Evolutionary conservation across 2,113 vertebrate genomes (phyloP), one percentile per base, ranked within the genome.

Genomic region (Tenrec ecaudatus): DNA sequence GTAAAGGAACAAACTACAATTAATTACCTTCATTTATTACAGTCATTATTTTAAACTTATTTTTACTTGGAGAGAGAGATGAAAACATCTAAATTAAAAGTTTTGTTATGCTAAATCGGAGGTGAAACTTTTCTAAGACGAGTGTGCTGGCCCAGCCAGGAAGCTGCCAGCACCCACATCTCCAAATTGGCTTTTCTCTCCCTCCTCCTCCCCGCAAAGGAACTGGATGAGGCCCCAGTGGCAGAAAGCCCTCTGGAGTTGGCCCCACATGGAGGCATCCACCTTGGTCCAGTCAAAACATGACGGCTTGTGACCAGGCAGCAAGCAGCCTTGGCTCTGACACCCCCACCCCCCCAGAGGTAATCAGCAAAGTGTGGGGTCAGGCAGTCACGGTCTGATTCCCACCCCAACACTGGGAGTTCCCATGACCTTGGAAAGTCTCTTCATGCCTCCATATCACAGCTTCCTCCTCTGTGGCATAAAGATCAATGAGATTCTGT

Each of bases 1-100:
- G 98, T 99, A 99, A 99, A 99, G 98, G 99, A 99, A 99, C 98
- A 99, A 99, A 99, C 99, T 98, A 98, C 98, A 98, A 98, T 98
- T 98, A 98, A 99, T 98, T 99, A 99, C 98, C 98, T 98, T 98
- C 98, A 98, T 98, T 98, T 98, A 98, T 98, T 98, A 98, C 98
- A 98, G 98, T 98, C 98, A 98, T 98, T 98, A 98, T 98, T 98
- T 98, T 98, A 98, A 98, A 98, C 97, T 98, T 98, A n/a, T 98
- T 98, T 97, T 97, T 94, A 96, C 97, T 97, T 97, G 96, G 97
- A 97, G 98, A 97, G 97, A 97, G 97, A 97, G 97, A 98, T 96
- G 98, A 98, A 98, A 98, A 98, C 98, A 98, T 98, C 98, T 98
- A 98, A 98, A 98, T 98, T 98, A 98, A 98, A 98, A 98, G 98